A percentile compares a stretch with the other conserved stretches of the same genome.
Conservation (phyloP, 1,140 invertebrate genomes). For the Microplitis mediator region DNA sequence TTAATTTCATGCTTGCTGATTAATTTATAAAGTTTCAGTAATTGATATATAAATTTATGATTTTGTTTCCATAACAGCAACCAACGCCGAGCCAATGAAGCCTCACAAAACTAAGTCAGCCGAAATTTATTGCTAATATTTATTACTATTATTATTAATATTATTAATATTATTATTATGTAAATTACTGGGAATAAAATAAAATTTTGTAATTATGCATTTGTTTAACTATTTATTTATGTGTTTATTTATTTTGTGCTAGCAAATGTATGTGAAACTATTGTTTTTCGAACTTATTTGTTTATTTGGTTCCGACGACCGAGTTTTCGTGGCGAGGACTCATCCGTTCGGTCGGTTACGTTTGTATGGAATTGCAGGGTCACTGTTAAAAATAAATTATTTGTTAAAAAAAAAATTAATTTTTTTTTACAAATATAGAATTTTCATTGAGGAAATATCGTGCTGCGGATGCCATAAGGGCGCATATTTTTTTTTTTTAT, state of each 20-base stretch:
- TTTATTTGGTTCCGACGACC: background rate
- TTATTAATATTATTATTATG: too few relatives aligned
- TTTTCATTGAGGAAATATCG: too few relatives aligned
- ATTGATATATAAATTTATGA: too few relatives aligned
- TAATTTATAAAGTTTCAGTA: background rate
- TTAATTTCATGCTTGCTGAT: background rate
- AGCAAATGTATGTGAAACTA: background rate
- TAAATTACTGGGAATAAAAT: too few relatives aligned
- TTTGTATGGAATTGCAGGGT: background rate
- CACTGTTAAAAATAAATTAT: constrained; percentile 6
- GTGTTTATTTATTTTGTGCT: too few relatives aligned
- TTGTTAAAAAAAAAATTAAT: background rate
- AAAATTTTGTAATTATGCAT: too few relatives aligned
- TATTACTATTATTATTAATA: too few relatives aligned
- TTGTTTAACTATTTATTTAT: too few relatives aligned
- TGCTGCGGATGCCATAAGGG: too few relatives aligned
- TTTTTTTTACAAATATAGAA: too few relatives aligned
- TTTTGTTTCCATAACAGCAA: too few relatives aligned
- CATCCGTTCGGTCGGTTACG: background rate
- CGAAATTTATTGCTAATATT: background rate
- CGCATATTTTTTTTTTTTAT: too few relatives aligned
- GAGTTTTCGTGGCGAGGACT: background rate
- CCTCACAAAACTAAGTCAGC: constrained; percentile 11
- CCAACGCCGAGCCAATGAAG: constrained; percentile 4
- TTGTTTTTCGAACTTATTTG: constrained; percentile 1